Conservation (phyloP, 1,140 invertebrate species). For the Leptinotarsa defecta region DNA sequence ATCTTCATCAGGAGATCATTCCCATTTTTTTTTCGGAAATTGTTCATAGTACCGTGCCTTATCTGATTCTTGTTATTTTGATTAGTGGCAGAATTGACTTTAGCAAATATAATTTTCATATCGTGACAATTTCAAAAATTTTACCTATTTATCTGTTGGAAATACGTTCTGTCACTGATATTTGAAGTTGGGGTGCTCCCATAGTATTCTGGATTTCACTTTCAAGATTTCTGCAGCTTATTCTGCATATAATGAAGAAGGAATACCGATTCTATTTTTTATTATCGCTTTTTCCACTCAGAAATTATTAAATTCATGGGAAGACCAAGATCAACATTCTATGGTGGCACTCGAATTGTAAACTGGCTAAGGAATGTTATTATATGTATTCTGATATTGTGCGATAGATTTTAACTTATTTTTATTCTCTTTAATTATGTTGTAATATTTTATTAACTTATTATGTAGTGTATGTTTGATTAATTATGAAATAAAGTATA, state of each 20-base stretch:
- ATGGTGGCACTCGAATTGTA: neutral
- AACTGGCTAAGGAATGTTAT: conserved; percentile 42
- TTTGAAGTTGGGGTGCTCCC: neutral
- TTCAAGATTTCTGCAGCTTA: no score
- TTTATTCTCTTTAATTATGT: conserved; percentile 44
- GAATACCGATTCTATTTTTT: no score
- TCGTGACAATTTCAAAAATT: neutral
- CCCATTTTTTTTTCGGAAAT: neutral
- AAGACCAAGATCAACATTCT: no score
- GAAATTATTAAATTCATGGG: no score
- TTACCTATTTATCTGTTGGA: neutral
- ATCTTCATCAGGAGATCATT: conserved; percentile 2
- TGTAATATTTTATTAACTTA: conserved; percentile 47
- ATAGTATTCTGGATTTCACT: no score
- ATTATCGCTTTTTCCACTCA: no score
- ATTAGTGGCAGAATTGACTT: neutral
- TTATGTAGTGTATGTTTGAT: conserved; percentile 47
- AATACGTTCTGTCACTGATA: neutral
- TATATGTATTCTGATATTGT: conserved; percentile 38
- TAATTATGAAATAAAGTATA: conserved; percentile 44
- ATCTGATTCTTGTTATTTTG: neutral
- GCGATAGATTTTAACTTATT: conserved; percentile 42
- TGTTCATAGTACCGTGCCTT: conserved; percentile 14
- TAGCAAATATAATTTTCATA: neutral
- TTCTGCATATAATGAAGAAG: no score